These are phyloP conservation scores for Acleris laterana DNA, from an alignment of 2,888 invertebrate species.

Conservation along the genomic window DNA sequence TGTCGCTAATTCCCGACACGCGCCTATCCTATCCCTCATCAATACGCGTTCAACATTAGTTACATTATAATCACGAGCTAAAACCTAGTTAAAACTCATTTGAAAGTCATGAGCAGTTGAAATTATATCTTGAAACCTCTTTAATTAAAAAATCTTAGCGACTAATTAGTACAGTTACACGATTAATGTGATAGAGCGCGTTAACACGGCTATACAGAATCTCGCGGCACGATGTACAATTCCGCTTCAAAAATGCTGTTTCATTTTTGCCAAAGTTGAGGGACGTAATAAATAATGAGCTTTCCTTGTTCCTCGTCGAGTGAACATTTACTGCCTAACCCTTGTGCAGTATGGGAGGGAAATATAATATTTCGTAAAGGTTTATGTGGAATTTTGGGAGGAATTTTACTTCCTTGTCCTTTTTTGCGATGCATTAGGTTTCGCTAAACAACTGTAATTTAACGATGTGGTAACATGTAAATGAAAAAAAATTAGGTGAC, in stretches of 20 bases:
- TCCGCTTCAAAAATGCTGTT: conserved; percentile 13
- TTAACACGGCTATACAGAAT: conserved; percentile 24
- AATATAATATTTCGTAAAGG: conserved; percentile 15
- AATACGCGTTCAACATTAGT: conserved; percentile 43
- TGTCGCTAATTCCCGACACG: conserved; percentile 76
- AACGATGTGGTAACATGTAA: background rate
- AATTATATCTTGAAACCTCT: conserved; percentile 29
- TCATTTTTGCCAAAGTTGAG: conserved; percentile 17
- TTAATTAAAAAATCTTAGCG: conserved; percentile 37
- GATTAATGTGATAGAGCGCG: conserved; percentile 31
- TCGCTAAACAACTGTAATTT: conserved; percentile 1
- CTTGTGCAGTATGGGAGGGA: conserved; percentile 22
- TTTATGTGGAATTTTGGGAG: conserved; percentile 14
- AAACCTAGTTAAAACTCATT: conserved; percentile 32
- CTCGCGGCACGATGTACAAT: conserved; percentile 21
- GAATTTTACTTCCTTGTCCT: background rate
- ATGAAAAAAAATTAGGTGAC: background rate
- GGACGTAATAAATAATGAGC: conserved; percentile 24
- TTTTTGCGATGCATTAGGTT: background rate
- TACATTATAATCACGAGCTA: conserved; percentile 33
- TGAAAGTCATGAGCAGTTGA: conserved; percentile 34
- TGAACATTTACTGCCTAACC: conserved; percentile 28
- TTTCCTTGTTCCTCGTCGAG: conserved; percentile 24
- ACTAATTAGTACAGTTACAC: conserved; percentile 38
- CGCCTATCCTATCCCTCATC: conserved; percentile 55